Evolutionary conservation across 2,888 invertebrate genomes (phyloP).

Genomic region (Hypercompe scribonia): DNA sequence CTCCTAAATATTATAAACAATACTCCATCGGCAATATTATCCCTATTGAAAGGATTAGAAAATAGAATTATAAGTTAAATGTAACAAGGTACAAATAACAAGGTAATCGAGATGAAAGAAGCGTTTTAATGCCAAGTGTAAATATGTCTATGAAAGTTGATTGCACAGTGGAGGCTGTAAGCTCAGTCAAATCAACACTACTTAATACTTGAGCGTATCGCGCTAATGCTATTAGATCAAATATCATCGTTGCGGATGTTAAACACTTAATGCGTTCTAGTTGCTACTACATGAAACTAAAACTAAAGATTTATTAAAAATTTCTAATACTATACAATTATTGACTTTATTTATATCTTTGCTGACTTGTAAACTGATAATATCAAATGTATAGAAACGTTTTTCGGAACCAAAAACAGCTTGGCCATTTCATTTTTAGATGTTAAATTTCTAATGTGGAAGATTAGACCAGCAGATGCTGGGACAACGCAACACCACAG

Average conservation of each 20-base stretch:
- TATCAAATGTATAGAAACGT: no score
- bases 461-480: no score
- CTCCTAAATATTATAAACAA: neutral
- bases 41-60: neutral
- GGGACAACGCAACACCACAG: no score
- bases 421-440: no score
- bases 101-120: neutral
- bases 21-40: neutral
- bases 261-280: neutral
- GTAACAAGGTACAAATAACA: neutral
- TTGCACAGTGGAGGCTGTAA: neutral
- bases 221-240: slow-evolving; percentile 25
- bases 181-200: neutral
- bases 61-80: neutral
- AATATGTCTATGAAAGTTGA: slow-evolving; percentile 3
- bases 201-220: slow-evolving; percentile 18
- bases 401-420: no score
- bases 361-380: no score
- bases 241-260: slow-evolving; percentile 15
- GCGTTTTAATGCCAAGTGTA: neutral
- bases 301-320: neutral
- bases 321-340: neutral
- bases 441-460: no score
- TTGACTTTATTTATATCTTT: neutral
- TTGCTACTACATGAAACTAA: neutral